These are phyloP conservation scores for Cydia pomonella DNA, from an alignment of 1,140 invertebrate species.

Conservation along the genomic window DNA sequence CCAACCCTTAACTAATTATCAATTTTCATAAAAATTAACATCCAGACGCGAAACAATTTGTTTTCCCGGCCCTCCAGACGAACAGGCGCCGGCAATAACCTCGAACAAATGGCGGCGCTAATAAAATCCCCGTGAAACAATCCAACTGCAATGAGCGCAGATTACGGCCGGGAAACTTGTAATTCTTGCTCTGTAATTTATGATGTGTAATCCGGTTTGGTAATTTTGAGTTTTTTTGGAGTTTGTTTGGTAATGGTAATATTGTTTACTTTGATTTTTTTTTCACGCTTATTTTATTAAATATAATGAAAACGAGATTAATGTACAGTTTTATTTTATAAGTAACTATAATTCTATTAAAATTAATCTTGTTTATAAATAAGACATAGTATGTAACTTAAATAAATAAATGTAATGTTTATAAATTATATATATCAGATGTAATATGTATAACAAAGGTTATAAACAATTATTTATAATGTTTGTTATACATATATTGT, in stretches of 20 bases:
- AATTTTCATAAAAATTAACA: neutral
- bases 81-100: neutral
- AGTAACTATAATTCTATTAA: too few species aligned
- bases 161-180: constrained; percentile 6
- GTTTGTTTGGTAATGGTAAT: neutral
- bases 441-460: too few species aligned
- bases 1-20: neutral
- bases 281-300: too few species aligned
- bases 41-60: neutral
- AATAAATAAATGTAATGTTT: too few species aligned
- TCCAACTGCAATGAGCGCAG: neutral
- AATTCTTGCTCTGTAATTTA: neutral
- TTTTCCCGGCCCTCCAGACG: neutral
- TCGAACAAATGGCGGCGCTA: constrained; percentile 9
- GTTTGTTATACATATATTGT: too few species aligned
- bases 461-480: too few species aligned
- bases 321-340: too few species aligned
- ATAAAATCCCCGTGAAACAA: neutral
- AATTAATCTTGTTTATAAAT: too few species aligned
- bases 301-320: too few species aligned
- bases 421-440: too few species aligned
- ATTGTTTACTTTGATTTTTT: too few species aligned
- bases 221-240: neutral
- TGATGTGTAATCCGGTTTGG: constrained; percentile 1
- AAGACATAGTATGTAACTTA: too few species aligned